Evolutionary conservation across 1,140 invertebrate species (phyloP), one percentile per base, ranked within the genome.

Genomic region (Belonocnema kinseyi): DNA sequence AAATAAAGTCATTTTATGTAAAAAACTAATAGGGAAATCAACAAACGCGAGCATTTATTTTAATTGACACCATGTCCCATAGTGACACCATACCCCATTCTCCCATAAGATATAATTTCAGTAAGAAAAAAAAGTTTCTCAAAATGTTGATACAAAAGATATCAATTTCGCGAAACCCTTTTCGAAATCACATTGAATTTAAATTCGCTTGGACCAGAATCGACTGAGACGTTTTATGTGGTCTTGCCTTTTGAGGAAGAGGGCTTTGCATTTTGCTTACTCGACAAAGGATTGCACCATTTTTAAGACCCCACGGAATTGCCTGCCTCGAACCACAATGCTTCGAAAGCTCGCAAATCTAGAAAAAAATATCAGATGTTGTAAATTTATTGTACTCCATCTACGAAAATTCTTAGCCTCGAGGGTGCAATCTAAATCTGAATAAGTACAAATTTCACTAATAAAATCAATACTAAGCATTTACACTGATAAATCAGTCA

Each of bases 191-290:
- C 14, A 66, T 40, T 16, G 61, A 66, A 66, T 66, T 66, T 66
- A 66, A 40, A 40, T 40, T 66, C 61, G 14, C 61, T 66, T 33
- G 61, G 26, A 66, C 61, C 40, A 16, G 61, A 66, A 66, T 66
- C 33, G 61, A 66, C 26, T 66, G 6, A 46, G 61, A 33, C 21
- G 61, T 33, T 26, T 46, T 33, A 46, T 46, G 40, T 21, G 61
- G 33, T 16, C 26, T 16, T 66, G 61, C 61, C 33, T 66, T 66
- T 46, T 46, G 61, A 66, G 40, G 61, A 66, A 66, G 61, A 66
- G 33, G 61, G 61, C 61, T 66, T 66, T 66, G 61, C 61, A 66
- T 66, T 66, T 66, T 33, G 61, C 61, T 66, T 66, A 66, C 61
- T 66, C 61, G 61, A 66, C 61, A 66, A 33, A 66, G 16, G 40